phyloP scores from a whole-genome alignment of 2,113 vertebrate species.

The Megalops atlanticus region DNA sequence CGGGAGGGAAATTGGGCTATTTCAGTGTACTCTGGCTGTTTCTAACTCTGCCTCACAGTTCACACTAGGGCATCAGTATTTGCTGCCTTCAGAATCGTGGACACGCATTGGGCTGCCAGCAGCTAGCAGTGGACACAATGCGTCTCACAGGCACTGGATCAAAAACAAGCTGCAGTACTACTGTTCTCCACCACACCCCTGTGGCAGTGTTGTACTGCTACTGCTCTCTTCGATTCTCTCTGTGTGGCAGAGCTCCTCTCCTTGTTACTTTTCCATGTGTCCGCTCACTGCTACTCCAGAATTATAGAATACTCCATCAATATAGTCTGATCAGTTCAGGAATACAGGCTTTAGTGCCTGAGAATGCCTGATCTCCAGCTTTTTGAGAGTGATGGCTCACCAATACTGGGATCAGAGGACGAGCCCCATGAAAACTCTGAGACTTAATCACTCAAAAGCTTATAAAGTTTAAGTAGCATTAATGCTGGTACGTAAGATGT shows the following conservation, averaged over 20 bases:
- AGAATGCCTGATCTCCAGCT: background rate
- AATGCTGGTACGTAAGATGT: no score
- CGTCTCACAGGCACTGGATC: conserved; percentile 6
- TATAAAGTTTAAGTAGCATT: no score
- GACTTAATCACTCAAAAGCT: no score
- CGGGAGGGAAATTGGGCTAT: background rate
- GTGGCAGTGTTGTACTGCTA: conserved; percentile 2
- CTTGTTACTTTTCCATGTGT: background rate
- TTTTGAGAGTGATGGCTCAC: background rate
- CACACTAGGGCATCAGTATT: conserved; percentile 4
- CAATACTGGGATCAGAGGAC: background rate
- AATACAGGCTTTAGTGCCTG: background rate
- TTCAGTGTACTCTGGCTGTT: background rate
- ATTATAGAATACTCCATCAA: background rate
- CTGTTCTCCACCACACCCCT: background rate
- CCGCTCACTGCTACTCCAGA: background rate
- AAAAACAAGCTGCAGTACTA: conserved; percentile 31
- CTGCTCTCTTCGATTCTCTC: background rate
- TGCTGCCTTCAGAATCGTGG: conserved; percentile 5
- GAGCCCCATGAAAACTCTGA: no score
- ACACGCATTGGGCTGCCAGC: conserved; percentile 4
- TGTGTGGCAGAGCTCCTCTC: background rate
- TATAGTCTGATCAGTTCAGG: background rate
- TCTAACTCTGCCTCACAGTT: conserved; percentile 1
- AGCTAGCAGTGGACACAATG: conserved; percentile 21